phyloP scores from a whole-genome alignment of 2,888 invertebrate genomes.

The Drosophila dives region DNA sequence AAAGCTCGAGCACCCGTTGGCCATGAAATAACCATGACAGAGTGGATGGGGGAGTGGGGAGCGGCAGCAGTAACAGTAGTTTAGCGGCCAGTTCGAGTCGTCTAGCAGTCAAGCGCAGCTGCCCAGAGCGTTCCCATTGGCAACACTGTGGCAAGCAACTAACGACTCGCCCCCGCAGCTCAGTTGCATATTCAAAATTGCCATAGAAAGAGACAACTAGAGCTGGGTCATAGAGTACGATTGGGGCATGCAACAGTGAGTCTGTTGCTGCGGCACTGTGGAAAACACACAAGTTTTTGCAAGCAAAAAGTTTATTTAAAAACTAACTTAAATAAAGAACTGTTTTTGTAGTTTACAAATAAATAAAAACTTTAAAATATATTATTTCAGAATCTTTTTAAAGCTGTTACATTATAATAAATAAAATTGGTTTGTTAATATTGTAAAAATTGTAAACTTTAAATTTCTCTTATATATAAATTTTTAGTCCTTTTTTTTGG shows the following conservation, averaged over 20 bases:
- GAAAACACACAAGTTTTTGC: background rate
- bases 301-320: background rate
- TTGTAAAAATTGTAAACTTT: background rate
- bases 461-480: background rate
- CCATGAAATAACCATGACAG: conserved; percentile 47
- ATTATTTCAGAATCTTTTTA: background rate
- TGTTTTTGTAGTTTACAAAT: background rate
- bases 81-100: conserved; percentile 19
- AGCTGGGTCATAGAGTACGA: background rate
- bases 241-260: conserved; percentile 46
- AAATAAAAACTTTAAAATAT: background rate
- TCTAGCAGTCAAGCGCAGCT: conserved; percentile 7
- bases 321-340: background rate
- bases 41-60: background rate
- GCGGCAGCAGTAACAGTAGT: conserved; percentile 5
- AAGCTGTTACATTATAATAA: background rate
- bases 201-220: conserved; percentile 14
- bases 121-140: conserved; percentile 9
- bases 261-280: conserved; percentile 4
- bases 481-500: background rate
- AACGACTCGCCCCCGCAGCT: conserved; percentile 19
- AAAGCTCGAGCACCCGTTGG: conserved; percentile 50
- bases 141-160: conserved; percentile 37
- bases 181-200: conserved; percentile 51
- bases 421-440: background rate